Base-by-base conservation (phyloP, 2,797 vertebrate genomes). In the Lacerta viridis region DNA sequence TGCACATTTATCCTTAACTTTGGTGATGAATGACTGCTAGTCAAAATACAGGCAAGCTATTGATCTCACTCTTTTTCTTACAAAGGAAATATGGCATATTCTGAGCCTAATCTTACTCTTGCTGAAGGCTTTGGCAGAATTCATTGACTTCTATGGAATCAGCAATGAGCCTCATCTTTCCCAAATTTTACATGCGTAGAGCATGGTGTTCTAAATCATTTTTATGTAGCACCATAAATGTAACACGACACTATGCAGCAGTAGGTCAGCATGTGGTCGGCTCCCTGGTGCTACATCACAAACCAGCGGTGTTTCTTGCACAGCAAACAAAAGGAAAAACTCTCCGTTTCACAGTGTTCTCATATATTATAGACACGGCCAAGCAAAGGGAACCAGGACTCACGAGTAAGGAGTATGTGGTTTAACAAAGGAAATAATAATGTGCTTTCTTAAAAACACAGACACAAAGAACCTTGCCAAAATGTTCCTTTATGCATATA, bases 231-330 rank as follows among this genome's bases (percentile, higher is more conserved):
- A 87, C 46, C 85, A 87, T 90, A 90, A 87, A 77, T 2, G 43
- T 36, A 89, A 90, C 33, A 39, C 27, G 72, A 72, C 9, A 61
- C 71, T 84, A 79, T 68, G 69, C 25, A 50, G 80, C 0, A 75
- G 15, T 20, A 91, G 92, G 83, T 90, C 89, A 93, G 88, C 89
- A 93, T 88, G 68, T 83, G 87, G 91, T 90, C 72, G 20, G 1
- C 80, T 92, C 93, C 93, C 88, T 79, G 33, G 87, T 87, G 91
- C 27, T 90, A 84, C 83, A 90, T 86, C 85, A 83, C 55, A 93
- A 92, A 93, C 85, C 89, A 93, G 87, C 82, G 1, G 8, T 90
- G 86, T 71, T 89, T 90, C 86, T 81, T 84, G 9, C 6, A 64
- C 86, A 89, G 84, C 46, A 94, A 89, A 80, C 36, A 89, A 90